Evolutionary conservation across 1,140 invertebrate genomes (phyloP), one percentile per base, ranked within the genome.

Genomic region (Triops cancriformis): DNA sequence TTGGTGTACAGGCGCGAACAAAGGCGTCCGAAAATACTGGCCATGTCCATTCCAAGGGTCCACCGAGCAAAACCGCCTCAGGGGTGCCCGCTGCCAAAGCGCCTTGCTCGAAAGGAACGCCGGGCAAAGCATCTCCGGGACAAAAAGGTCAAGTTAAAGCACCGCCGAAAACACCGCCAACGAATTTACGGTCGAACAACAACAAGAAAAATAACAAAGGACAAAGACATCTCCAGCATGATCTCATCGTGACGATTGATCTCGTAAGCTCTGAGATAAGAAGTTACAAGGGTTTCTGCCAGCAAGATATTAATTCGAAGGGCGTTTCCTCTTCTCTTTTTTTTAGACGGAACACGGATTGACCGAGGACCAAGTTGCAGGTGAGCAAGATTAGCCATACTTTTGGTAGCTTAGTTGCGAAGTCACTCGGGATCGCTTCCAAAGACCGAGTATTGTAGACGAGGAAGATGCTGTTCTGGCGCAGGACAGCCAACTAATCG

Each of bases 281-380:
- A 37, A 37, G 31, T 37, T 37, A 37, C 42, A 5, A 41, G n/a
- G 3, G 74, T 41, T 41, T 28, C 7, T 41, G 26, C 23, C 10
- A 64, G 14, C 6, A 64, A 64, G 14, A 18, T 23, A 76, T 11
- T 26, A 7, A 43, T 31, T 51, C 11, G 26, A 9, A 76, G 64
- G 26, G 72, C 73, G 26, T 72, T 18, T 77, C 80, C 82, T 79
- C 77, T 82, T 85, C 82, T 83, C 81, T 85, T 76, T 75, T 82
- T 89, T 90, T 82, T 87, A 94, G 92, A 89, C 90, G 77, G 92
- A 94, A 84, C 94, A 93, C 87, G 93, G 93, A 81, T 88, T 94
- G 75, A 91, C 91, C 76, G 92, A 94, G 84, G 92, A 94, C 83
- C 92, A 93, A 88, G 92, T 93, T 76, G 91, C 91, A 81, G 91